Conservation (phyloP, 2,888 invertebrate genomes). For the Ephialtes manifestator region DNA sequence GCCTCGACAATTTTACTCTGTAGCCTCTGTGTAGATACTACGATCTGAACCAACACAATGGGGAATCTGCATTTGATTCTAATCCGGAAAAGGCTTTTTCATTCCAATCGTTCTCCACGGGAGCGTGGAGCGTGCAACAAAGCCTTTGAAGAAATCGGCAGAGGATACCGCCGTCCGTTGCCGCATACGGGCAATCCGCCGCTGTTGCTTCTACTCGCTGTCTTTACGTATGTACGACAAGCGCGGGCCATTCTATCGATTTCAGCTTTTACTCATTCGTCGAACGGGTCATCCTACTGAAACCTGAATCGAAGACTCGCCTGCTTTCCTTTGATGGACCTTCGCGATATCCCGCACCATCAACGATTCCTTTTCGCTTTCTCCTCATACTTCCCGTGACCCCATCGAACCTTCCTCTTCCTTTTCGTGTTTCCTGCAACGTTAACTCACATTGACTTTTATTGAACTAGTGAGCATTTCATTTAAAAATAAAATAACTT, state of each 20-base stretch:
- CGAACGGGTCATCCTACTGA: constrained; percentile 63
- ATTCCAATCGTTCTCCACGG: constrained; percentile 66
- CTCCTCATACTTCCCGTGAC: constrained; percentile 31
- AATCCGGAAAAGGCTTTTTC: constrained; percentile 67
- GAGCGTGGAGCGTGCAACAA: constrained; percentile 69
- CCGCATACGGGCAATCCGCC: constrained; percentile 60
- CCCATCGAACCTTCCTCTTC: constrained; percentile 42
- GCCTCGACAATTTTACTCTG: constrained; percentile 26
- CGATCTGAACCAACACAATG: constrained; percentile 56
- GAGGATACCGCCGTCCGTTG: constrained; percentile 45
- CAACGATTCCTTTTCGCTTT: constrained; percentile 34
- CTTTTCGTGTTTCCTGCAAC: constrained; percentile 58
- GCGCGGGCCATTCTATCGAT: constrained; percentile 65
- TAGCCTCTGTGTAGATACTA: not conserved
- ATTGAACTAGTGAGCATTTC: constrained; percentile 6
- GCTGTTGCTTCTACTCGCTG: constrained; percentile 22
- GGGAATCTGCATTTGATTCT: constrained; percentile 71
- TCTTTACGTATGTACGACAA: constrained; percentile 55
- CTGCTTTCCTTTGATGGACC: constrained; percentile 57
- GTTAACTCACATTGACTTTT: constrained; percentile 23
- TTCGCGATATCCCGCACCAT: constrained; percentile 37
- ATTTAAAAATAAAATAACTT: not conserved
- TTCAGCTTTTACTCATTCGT: constrained; percentile 58
- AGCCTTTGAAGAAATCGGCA: constrained; percentile 70
- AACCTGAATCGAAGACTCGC: constrained; percentile 45